phyloP scores from a whole-genome alignment of 1,140 invertebrate genomes.

The Bacillus rossius region DNA sequence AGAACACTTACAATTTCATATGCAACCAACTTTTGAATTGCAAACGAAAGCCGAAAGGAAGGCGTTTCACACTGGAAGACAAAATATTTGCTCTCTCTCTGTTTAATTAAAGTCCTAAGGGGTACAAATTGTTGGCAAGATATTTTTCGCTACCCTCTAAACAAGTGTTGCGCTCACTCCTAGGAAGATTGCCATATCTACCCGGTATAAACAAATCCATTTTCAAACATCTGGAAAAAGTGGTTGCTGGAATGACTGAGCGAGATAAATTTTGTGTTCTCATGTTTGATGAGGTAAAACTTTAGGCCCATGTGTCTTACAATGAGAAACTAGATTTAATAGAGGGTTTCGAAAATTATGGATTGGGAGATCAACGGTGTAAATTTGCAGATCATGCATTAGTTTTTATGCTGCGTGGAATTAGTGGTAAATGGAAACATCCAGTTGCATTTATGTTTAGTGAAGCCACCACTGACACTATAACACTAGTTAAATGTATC shows the following conservation, averaged over 20 bases:
- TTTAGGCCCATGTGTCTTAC: slow-evolving; percentile 12
- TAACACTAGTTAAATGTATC: not conserved
- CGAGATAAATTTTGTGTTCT: slow-evolving; percentile 9
- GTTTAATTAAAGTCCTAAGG: slow-evolving; percentile 24
- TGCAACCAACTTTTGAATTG: too few species aligned
- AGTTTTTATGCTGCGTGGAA: slow-evolving; percentile 22
- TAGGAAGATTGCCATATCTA: not conserved
- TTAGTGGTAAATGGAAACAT: slow-evolving; percentile 21
- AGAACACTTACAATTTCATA: too few species aligned
- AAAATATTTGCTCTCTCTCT: slow-evolving; percentile 24
- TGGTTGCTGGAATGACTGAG: not conserved
- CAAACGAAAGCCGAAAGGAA: too few species aligned
- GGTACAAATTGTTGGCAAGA: slow-evolving; percentile 24
- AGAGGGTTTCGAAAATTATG: slow-evolving; percentile 25
- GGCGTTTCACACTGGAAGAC: slow-evolving; percentile 12
- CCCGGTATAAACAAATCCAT: slow-evolving; percentile 4
- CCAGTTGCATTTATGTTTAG: slow-evolving; percentile 16
- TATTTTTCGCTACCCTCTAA: slow-evolving; percentile 21
- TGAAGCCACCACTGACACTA: not conserved
- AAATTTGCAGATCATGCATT: slow-evolving; percentile 24
- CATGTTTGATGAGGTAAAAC: slow-evolving; percentile 18
- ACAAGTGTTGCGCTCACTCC: slow-evolving; percentile 18
- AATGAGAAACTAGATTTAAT: slow-evolving; percentile 15
- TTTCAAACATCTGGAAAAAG: slow-evolving; percentile 9
- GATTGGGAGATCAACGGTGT: not conserved